Evolutionary conservation across 2,797 vertebrate genomes (phyloP).

Genomic region (Pampus argenteus): DNA sequence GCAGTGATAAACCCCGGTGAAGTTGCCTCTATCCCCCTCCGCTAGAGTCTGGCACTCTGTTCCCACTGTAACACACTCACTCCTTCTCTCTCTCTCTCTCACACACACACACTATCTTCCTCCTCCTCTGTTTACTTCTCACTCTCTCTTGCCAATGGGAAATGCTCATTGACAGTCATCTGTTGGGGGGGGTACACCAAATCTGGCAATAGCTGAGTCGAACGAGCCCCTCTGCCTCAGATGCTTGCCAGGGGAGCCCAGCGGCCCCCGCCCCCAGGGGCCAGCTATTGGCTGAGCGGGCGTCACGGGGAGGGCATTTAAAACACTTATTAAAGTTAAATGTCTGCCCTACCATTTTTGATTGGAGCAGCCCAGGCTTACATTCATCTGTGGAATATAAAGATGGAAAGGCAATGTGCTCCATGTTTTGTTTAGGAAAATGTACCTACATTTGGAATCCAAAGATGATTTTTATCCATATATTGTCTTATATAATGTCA

Average conservation of each 20-base stretch:
- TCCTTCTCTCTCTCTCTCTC: constrained; percentile 28
- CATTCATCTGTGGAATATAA: background rate
- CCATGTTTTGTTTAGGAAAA: background rate
- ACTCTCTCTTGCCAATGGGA: constrained; percentile 68
- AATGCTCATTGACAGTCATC: constrained; percentile 80
- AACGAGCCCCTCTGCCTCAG: constrained; percentile 66
- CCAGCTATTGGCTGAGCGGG: constrained; percentile 76
- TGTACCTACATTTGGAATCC: background rate
- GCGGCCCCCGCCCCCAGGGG: constrained; percentile 63
- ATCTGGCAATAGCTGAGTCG: constrained; percentile 63
- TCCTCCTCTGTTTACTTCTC: constrained; percentile 63
- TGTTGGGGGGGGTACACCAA: constrained; percentile 65
- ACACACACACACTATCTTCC: constrained; percentile 37
- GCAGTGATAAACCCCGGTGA: constrained; percentile 67
- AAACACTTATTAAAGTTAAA: constrained; percentile 58
- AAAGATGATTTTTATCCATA: background rate
- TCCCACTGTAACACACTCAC: constrained; percentile 45
- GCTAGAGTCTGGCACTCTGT: constrained; percentile 42
- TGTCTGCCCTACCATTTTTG: constrained; percentile 29
- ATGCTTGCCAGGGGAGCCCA: constrained; percentile 38
- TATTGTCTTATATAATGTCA: background rate
- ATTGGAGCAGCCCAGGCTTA: constrained; percentile 2
- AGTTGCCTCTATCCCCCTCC: constrained; percentile 67
- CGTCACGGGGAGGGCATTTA: constrained; percentile 60
- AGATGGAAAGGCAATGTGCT: constrained; percentile 12